Base-by-base conservation (phyloP, 2,888 invertebrate species). In the Agonopterix heracliana region DNA sequence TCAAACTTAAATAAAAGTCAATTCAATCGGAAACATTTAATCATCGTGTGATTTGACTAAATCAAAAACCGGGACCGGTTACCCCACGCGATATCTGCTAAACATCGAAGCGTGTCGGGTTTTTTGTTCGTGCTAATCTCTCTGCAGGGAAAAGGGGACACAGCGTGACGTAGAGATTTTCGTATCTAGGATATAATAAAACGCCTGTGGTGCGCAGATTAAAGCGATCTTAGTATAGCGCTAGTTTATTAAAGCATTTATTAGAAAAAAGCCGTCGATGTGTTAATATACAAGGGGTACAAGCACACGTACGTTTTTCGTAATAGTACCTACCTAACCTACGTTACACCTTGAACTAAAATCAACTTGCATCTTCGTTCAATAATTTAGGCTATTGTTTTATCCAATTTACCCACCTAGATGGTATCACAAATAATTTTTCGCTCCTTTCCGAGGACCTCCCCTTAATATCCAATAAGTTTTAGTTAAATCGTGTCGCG, bases 1-100 rank as follows among this genome's bases (percentile, higher is more conserved):
- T 62, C 53, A 60, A 57, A 57, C 51, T 48, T 44, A 57, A 63
- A 59, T 59, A 53, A 58, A 60, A 61, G 54, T 65, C 59, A 64
- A 63, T 56, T 66, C 59, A 50, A 53, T 57, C 56, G 73, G 68
- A 69, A 68, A 70, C 59, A 69, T 71, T 72, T 72, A 71, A 73
- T 72, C 70, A 56, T 67, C 67, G 66, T 69, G 71, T 60, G 73
- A 71, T 67, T 52, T 49, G 48, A 48, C 35, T 48, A 42, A 34
- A 43, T 34, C 34, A 41, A 9, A 41, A 12, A 9, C 41, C 48
- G 52, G 55, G 48, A 49, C 26, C 47, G 47, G 38, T 9, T 38
- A 38, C 46, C 36, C 45, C 46, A 26, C 26, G 10, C 45, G 9
- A 45, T 10, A 34, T 40, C n/a, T 13, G 41, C 44, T 44, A 51